These are phyloP conservation scores for Charaxes varanes DNA, from an alignment of 1,140 invertebrate genomes.

Conservation along the genomic window DNA sequence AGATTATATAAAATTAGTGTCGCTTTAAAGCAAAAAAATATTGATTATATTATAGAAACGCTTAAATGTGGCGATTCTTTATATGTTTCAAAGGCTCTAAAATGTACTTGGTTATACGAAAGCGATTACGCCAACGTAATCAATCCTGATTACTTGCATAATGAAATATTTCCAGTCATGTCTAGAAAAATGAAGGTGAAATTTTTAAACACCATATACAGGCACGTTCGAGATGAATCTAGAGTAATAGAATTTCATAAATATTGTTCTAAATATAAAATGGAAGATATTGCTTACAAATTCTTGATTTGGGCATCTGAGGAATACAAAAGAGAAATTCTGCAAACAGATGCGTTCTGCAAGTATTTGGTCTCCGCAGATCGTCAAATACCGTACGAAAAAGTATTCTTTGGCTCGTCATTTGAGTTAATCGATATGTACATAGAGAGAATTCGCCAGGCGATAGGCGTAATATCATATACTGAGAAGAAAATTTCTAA, in stretches of 20 bases:
- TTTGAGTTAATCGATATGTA: slow-evolving; percentile 18
- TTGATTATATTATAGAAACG: slow-evolving; percentile 24
- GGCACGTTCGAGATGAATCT: slow-evolving; percentile 17
- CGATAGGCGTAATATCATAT: slow-evolving; percentile 4
- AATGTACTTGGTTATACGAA: slow-evolving; percentile 12
- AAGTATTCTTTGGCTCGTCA: slow-evolving; percentile 24
- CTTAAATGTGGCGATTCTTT: slow-evolving; percentile 29
- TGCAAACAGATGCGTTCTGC: too few relatives aligned
- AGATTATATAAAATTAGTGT: slow-evolving; percentile 32
- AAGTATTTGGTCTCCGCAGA: too few relatives aligned
- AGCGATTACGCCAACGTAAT: slow-evolving; percentile 10
- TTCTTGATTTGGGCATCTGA: slow-evolving; percentile 22
- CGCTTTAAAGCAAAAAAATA: slow-evolving; percentile 24
- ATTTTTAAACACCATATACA: slow-evolving; percentile 22
- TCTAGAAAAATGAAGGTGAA: slow-evolving; percentile 30
- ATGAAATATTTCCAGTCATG: slow-evolving; percentile 29
- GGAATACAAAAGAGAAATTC: slow-evolving; percentile 17
- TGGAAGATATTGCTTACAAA: slow-evolving; percentile 19
- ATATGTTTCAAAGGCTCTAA: slow-evolving; percentile 26
- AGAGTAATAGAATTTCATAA: slow-evolving; percentile 23
- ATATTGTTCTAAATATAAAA: slow-evolving; percentile 21
- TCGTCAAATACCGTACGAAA: too few relatives aligned
- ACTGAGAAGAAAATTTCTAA: slow-evolving; percentile 1
- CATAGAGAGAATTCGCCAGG: too few relatives aligned
- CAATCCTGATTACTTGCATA: slow-evolving; percentile 22